Percentiles rank a stretch among this genome's conserved stretches.
phyloP scores from a whole-genome alignment of 2,888 invertebrate genomes.

The Tyria jacobaeae region DNA sequence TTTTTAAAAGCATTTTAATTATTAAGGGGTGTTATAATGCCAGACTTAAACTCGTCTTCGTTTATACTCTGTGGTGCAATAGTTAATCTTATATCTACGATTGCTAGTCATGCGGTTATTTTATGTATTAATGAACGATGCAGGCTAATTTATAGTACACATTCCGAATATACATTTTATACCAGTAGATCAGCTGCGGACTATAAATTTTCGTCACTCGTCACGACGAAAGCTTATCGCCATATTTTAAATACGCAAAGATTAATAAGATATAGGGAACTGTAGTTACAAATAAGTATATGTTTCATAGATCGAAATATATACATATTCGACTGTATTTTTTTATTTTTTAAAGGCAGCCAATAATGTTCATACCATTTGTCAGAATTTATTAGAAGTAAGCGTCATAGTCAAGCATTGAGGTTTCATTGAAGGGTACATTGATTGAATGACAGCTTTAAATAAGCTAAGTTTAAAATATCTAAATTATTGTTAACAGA shows the following conservation, averaged over 20 bases:
- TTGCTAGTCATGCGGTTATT: constrained; percentile 29
- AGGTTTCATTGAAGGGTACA: background rate
- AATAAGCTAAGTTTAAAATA: background rate
- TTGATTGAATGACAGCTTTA: background rate
- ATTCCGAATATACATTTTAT: background rate
- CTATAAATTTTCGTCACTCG: background rate
- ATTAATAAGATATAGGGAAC: background rate
- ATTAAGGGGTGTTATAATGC: background rate
- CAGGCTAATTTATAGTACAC: background rate
- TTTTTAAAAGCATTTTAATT: too few relatives aligned
- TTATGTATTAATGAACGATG: background rate
- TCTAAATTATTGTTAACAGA: background rate
- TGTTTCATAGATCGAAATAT: background rate
- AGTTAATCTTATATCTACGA: constrained; percentile 26
- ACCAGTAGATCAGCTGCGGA: background rate
- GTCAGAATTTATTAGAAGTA: background rate
- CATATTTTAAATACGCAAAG: background rate
- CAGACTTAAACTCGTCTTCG: background rate
- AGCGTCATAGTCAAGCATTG: constrained; percentile 2
- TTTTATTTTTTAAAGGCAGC: background rate
- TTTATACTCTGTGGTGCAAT: constrained; percentile 12
- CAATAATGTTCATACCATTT: background rate
- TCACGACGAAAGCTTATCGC: too few relatives aligned
- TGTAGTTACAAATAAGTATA: background rate
- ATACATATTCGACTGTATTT: background rate